Evolutionary conservation across 1,140 invertebrate species (phyloP).

Genomic region (Drosophila arizonae): DNA sequence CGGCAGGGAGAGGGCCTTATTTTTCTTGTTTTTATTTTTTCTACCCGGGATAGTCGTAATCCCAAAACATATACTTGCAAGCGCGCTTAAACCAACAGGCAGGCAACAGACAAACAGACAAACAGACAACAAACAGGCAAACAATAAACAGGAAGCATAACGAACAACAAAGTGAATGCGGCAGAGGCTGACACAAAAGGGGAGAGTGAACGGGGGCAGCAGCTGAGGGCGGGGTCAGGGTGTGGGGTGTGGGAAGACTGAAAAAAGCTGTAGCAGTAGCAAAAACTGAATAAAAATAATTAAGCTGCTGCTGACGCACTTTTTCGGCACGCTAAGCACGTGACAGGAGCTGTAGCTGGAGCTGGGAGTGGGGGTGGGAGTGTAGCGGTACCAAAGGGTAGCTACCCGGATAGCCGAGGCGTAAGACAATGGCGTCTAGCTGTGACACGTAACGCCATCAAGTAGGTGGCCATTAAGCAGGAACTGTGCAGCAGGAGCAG

Average conservation of each 20-base stretch:
- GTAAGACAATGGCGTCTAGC: constrained; percentile 42
- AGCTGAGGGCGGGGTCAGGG: not conserved
- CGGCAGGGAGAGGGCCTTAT: not conserved
- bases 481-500: constrained; percentile 26
- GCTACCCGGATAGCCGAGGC: not conserved
- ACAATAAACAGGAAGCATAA: constrained; percentile 73
- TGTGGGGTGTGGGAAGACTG: not conserved
- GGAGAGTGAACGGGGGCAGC: not conserved
- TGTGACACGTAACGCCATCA: constrained; percentile 52
- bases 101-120: constrained; percentile 8
- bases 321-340: constrained; percentile 74
- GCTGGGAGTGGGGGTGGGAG: not conserved
- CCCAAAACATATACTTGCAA: constrained; percentile 73
- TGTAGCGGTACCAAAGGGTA: not conserved
- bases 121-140: constrained; percentile 13
- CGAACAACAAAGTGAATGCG: constrained; percentile 50
- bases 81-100: constrained; percentile 53
- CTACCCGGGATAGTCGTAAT: constrained; percentile 51
- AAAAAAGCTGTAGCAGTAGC: constrained; percentile 37
- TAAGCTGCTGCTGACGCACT: constrained; percentile 77
- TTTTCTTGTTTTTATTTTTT: not conserved
- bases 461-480: constrained; percentile 45
- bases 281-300: constrained; percentile 77
- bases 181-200: not conserved
- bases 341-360: constrained; percentile 30